Evolutionary conservation across 2,113 vertebrate species (phyloP).

Genomic region (Cynopterus brachyotis): DNA sequence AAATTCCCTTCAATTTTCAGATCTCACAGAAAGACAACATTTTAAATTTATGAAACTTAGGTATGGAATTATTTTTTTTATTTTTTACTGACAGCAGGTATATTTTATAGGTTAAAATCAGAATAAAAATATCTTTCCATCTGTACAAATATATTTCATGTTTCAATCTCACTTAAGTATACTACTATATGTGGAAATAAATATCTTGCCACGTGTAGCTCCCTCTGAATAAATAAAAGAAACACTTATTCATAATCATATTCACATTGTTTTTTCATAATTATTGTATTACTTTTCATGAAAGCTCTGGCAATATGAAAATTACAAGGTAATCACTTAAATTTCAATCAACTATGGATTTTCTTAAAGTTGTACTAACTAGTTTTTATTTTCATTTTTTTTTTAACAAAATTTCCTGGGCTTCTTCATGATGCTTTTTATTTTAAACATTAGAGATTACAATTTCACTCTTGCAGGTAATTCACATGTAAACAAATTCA

Average conservation of each 20-base stretch:
- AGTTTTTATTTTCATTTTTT: not conserved
- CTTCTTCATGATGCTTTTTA: not conserved
- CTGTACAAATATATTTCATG: not conserved
- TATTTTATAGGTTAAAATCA: constrained; percentile 43
- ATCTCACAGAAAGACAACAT: not conserved
- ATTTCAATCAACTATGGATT: not conserved
- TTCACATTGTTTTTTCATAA: not conserved
- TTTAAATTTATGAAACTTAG: not conserved
- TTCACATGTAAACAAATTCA: not conserved
- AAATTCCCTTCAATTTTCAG: not conserved
- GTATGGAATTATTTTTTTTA: constrained; percentile 19
- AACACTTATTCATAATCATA: not conserved
- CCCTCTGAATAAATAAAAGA: not conserved
- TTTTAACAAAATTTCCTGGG: not conserved
- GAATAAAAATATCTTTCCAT: constrained; percentile 1
- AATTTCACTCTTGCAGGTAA: not conserved
- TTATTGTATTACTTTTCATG: not conserved
- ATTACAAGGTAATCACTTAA: not conserved
- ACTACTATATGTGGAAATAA: not conserved
- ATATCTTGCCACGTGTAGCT: not conserved
- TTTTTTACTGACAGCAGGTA: constrained; percentile 22
- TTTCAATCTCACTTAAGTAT: not conserved
- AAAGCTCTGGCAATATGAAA: not conserved
- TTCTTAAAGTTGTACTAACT: not conserved
- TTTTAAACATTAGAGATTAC: not conserved